These are phyloP conservation scores for Arvicanthis niloticus DNA, from an alignment of 2,113 vertebrate species.

Conservation along the genomic window DNA sequence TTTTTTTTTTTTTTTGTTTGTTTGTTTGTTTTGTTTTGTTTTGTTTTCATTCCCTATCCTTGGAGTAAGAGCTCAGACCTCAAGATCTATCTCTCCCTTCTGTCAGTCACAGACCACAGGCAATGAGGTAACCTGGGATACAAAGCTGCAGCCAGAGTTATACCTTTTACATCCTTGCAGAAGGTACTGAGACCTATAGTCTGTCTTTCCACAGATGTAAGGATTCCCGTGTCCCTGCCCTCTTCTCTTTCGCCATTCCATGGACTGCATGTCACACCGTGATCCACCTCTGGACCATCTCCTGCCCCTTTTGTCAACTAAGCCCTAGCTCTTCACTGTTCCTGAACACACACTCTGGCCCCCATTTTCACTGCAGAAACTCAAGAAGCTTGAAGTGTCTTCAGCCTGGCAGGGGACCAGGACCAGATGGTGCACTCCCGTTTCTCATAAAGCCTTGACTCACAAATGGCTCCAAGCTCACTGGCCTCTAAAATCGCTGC, in stretches of 20 bases:
- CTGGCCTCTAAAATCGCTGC: conserved; percentile 72
- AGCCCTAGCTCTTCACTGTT: conserved; percentile 61
- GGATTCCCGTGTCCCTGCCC: conserved; percentile 7
- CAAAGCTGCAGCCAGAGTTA: neutral
- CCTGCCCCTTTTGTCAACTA: conserved; percentile 11
- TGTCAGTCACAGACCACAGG: neutral
- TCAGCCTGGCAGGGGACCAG: conserved; percentile 80
- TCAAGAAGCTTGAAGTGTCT: conserved; percentile 85
- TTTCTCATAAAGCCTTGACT: conserved; percentile 84
- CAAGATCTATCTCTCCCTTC: neutral
- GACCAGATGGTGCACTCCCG: conserved; percentile 84
- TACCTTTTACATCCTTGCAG: neutral
- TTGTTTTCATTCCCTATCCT: neutral
- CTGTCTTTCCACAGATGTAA: neutral
- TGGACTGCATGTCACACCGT: neutral
- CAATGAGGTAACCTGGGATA: neutral
- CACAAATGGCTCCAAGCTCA: conserved; percentile 81
- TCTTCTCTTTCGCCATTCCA: neutral
- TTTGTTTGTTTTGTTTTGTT: too few relatives aligned
- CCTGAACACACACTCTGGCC: conserved; percentile 67
- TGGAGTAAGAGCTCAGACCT: conserved; percentile 31
- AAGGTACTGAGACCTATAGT: neutral
- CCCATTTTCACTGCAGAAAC: conserved; percentile 78
- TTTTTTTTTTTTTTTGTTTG: neutral
- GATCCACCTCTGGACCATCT: neutral